Conservation (phyloP, 2,797 vertebrate genomes). For the Mus minutoides region DNA sequence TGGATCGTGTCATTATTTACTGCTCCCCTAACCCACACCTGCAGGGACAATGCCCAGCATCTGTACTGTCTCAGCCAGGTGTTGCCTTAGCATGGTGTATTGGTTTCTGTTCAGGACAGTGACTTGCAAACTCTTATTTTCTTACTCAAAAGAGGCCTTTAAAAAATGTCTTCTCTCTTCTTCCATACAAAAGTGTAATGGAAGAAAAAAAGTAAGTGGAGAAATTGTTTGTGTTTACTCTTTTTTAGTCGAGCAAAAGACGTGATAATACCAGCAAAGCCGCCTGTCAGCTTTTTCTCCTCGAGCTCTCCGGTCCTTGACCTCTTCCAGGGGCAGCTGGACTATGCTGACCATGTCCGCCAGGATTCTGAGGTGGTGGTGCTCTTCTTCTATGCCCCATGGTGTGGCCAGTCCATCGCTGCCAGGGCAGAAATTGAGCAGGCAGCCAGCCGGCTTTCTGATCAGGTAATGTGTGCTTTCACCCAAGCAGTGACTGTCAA, state of each 20-base stretch:
- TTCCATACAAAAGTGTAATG: not conserved
- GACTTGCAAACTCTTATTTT: constrained; percentile 12
- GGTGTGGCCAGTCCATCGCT: constrained; percentile 97
- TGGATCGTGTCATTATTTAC: not conserved
- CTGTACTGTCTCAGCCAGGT: not conserved
- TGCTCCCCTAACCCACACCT: not conserved
- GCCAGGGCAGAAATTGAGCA: constrained; percentile 92
- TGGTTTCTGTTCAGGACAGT: not conserved
- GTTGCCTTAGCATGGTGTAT: not conserved
- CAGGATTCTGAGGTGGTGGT: constrained; percentile 92
- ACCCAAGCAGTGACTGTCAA: not conserved
- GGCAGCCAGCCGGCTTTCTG: constrained; percentile 92
- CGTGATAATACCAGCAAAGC: constrained; percentile 92
- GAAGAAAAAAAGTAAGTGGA: constrained; percentile 53
- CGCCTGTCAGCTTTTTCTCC: constrained; percentile 95
- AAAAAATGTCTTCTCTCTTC: not conserved
- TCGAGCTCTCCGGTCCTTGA: constrained; percentile 92
- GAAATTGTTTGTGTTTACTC: constrained; percentile 64
- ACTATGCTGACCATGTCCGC: constrained; percentile 92
- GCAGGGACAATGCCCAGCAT: not conserved
- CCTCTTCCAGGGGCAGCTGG: constrained; percentile 96
- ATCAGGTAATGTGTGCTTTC: constrained; percentile 90
- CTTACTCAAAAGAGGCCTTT: constrained; percentile 16
- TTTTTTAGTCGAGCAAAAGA: constrained; percentile 93
- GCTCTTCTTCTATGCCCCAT: constrained; percentile 96